A percentile compares a stretch with the other conserved stretches of the same genome.
Evolutionary conservation across 2,113 vertebrate genomes (phyloP).

Genomic region (Hippocampus mohnikei): DNA sequence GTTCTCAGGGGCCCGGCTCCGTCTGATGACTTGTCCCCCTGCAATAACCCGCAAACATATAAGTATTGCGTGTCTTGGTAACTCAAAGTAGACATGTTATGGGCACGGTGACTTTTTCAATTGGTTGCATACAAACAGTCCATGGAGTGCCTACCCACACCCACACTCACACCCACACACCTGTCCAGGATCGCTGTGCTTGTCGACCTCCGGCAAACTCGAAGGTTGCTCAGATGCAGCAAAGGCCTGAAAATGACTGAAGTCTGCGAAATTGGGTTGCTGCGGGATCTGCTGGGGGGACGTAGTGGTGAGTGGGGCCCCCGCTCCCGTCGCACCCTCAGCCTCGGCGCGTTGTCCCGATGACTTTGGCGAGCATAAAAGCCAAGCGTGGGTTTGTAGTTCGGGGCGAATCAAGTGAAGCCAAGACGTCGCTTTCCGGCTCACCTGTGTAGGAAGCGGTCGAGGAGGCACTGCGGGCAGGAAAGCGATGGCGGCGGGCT

Average conservation of each 20-base stretch:
- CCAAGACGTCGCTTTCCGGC: not conserved
- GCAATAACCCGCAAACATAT: conserved; percentile 1
- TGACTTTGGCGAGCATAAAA: conserved; percentile 61
- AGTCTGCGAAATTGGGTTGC: conserved; percentile 98
- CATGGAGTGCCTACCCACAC: not conserved
- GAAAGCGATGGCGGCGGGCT: conserved; percentile 81
- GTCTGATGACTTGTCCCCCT: conserved; percentile 86
- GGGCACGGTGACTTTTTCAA: not conserved
- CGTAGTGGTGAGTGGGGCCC: conserved; percentile 82
- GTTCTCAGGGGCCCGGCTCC: conserved; percentile 80
- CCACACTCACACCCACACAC: conserved; percentile 52
- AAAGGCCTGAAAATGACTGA: conserved; percentile 95
- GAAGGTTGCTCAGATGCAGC: conserved; percentile 82
- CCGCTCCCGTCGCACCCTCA: conserved; percentile 77
- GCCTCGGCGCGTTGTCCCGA: conserved; percentile 83
- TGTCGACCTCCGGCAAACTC: conserved; percentile 82
- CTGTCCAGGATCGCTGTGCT: conserved; percentile 79
- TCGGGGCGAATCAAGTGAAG: not conserved
- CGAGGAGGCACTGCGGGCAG: conserved; percentile 96
- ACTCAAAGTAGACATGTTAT: not conserved
- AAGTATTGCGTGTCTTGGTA: no score
- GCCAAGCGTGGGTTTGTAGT: not conserved
- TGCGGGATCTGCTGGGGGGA: conserved; percentile 97
- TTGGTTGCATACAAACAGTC: no score
- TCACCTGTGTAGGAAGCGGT: conserved; percentile 90